Evolutionary conservation across 2,888 invertebrate species (phyloP), one percentile per base, ranked within the genome.

Genomic region (Galeopsomyia nigrocyanea): DNA sequence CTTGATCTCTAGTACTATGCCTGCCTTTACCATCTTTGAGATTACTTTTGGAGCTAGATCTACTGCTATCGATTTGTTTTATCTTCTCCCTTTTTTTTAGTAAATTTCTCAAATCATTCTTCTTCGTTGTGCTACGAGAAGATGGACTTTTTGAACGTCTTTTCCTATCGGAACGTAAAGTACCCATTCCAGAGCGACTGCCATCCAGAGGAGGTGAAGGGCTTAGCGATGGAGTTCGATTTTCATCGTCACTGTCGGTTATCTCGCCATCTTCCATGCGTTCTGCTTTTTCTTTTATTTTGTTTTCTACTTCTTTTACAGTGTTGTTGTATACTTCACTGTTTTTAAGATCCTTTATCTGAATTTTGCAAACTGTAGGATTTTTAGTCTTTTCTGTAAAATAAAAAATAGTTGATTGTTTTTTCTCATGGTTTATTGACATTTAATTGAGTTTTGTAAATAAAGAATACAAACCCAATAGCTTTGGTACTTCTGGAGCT

Each of bases 341-440:
- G 74, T 91, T 90, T 80, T 92, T 93, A 16, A 92, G 86, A 82
- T 91, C 91, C 82, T 92, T 92, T 75, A 92, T 93, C 79, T 89
- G 88, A 78, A 93, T 93, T 87, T 91, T 92, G 58, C 87, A 86
- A 75, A 82, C 82, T 49, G 78, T 74, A 51, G 87, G 84, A 79
- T 89, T 81, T 76, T 85, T 87, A 7, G 79, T 47, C 71, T 82
- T 85, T 55, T 84, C 85, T 85, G 55, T 17, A 63, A 73, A 65
- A 49, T 46, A 14, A 21, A 74, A 58, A 26, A 66, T 39, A 16
- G 55, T 58, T 50, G 53, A 13, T 39, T n/a, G n/a, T 13, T 50
- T 19, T 22, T 56, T 58, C 22, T 69, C 10, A 39, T 39, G 10
- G n/a, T 71, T n/a, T 50, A 14, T 13, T 51, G 19, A 60, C 1